These are phyloP conservation scores for Ficedula albicollis DNA, from an alignment of 2,797 vertebrate species.

Conservation along the genomic window DNA sequence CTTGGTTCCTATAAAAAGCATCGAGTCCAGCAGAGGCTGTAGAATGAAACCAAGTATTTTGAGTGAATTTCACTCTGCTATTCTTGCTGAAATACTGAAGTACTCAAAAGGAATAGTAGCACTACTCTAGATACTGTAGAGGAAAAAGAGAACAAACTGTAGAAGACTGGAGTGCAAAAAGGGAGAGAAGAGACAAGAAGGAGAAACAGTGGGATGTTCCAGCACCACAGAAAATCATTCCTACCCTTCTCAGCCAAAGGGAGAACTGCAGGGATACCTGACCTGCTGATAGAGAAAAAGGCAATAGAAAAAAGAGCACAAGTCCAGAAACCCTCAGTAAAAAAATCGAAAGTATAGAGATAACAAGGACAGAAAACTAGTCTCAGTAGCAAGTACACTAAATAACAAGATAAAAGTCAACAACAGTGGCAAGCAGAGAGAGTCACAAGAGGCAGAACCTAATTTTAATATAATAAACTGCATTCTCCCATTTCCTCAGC, in stretches of 20 bases:
- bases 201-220: not conserved
- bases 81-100: not conserved
- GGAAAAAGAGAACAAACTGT: not conserved
- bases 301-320: not conserved
- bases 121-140: not conserved
- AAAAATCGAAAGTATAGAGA: not conserved
- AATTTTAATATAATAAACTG: not conserved
- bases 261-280: conserved; percentile 2
- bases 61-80: not conserved
- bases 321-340: not conserved
- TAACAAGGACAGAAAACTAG: not conserved
- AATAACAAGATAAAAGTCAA: conserved; percentile 20
- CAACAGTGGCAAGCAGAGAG: not conserved
- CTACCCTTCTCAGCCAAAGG: conserved; percentile 3
- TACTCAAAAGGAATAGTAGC: not conserved
- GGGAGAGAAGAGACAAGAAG: not conserved
- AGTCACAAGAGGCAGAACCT: not conserved
- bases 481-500: conserved; percentile 13
- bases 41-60: not conserved
- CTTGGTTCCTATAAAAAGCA: not conserved
- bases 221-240: not conserved
- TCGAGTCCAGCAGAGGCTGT: not conserved
- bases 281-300: conserved; percentile 19
- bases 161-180: not conserved
- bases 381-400: not conserved